phyloP scores from a whole-genome alignment of 2,113 vertebrate species.

The Poicephalus gulielmi region DNA sequence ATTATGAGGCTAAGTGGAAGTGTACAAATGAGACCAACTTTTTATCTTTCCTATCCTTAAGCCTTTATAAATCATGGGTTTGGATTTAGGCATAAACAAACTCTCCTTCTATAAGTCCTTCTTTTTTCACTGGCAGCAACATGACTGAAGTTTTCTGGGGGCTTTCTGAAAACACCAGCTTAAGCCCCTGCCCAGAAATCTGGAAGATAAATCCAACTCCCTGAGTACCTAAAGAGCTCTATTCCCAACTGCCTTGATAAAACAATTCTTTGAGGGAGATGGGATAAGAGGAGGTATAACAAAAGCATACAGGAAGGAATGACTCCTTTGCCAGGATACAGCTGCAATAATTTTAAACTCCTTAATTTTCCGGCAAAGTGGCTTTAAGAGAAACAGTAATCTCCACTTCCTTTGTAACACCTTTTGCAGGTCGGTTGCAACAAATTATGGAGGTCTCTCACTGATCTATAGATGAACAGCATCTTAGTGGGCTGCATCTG shows the following conservation, averaged over 20 bases:
- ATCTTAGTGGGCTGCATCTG: not conserved
- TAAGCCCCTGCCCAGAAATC: not conserved
- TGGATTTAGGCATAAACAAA: not conserved
- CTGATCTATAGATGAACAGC: not conserved
- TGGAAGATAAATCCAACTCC: not conserved
- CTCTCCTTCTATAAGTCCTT: not conserved
- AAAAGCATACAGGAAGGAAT: not conserved
- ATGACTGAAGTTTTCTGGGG: not conserved
- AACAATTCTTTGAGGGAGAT: not conserved
- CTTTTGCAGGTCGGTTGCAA: not conserved
- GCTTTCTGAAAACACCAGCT: not conserved
- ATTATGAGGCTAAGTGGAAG: not conserved
- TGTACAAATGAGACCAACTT: not conserved
- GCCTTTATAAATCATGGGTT: not conserved
- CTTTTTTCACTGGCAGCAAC: not conserved
- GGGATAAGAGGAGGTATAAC: not conserved
- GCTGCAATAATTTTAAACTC: not conserved
- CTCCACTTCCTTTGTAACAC: rapidly evolving
- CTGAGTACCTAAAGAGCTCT: not conserved
- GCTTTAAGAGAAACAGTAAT: not conserved
- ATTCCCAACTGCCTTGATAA: not conserved
- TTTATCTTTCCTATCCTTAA: not conserved
- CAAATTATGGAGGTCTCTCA: not conserved
- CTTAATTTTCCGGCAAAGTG: not conserved
- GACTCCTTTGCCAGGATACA: not conserved